Percentiles rank a stretch among this genome's conserved stretches.
Conservation (phyloP, 1,140 invertebrate genomes). For the Archivesica marissinica region DNA sequence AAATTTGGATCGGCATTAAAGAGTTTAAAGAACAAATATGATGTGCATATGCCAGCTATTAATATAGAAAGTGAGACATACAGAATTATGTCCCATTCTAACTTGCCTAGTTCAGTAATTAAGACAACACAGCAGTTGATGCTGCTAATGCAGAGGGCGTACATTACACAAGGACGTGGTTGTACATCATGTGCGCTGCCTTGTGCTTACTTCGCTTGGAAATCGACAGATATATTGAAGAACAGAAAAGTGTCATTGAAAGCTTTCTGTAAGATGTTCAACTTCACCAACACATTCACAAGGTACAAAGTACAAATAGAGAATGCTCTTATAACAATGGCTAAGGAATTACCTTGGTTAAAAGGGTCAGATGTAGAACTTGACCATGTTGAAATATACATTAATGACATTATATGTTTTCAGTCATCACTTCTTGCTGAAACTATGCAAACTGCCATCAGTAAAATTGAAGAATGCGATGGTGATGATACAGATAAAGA, state of each 20-base stretch:
- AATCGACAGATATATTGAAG: not conserved
- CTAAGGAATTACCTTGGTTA: slow-evolving; percentile 17
- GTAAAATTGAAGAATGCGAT: not conserved
- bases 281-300: not conserved
- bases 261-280: slow-evolving; percentile 2
- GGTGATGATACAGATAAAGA: not conserved
- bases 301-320: not conserved
- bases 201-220: not conserved
- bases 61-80: not conserved
- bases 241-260: not conserved
- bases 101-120: not conserved
- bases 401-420: slow-evolving; percentile 6
- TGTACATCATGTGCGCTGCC: not conserved
- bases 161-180: not conserved
- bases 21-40: not conserved
- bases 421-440: not conserved
- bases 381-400: not conserved
- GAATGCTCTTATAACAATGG: slow-evolving; percentile 4
- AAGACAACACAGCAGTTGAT: not conserved
- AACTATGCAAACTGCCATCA: not conserved
- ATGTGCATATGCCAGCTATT: not conserved
- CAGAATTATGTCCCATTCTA: not conserved
- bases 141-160: not conserved
- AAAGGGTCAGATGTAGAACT: not conserved
- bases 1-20: slow-evolving; percentile 1